Evolutionary conservation across 2,797 vertebrate species (phyloP).

Genomic region (Epinephelus awoara): DNA sequence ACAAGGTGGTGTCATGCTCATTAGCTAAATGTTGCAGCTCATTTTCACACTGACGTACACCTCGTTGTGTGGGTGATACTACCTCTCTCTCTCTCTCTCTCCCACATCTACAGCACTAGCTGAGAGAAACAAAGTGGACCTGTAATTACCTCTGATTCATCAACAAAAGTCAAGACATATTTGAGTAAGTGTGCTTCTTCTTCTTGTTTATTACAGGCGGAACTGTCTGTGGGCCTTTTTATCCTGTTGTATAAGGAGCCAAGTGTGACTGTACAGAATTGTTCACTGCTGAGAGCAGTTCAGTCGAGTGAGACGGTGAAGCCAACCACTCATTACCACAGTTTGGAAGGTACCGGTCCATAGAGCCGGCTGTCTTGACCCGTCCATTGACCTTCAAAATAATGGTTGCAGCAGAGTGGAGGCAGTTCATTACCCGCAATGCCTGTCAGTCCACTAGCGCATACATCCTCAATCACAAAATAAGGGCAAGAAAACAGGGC

Average conservation of each 20-base stretch:
- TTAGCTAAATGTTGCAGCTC: slow-evolving; percentile 68
- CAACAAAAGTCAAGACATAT: background rate
- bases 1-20: slow-evolving; percentile 86
- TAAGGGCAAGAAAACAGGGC: slow-evolving; percentile 58
- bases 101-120: background rate
- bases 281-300: slow-evolving; percentile 39
- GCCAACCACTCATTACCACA: slow-evolving; percentile 58
- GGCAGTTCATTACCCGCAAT: slow-evolving; percentile 70
- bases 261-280: slow-evolving; percentile 32
- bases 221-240: slow-evolving; percentile 22
- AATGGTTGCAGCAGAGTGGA: slow-evolving; percentile 58
- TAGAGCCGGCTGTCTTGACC: slow-evolving; percentile 52
- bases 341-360: slow-evolving; percentile 50
- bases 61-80: background rate
- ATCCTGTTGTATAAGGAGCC: slow-evolving; percentile 21
- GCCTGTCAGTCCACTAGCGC: slow-evolving; percentile 59
- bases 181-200: background rate
- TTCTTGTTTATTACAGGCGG: slow-evolving; percentile 18
- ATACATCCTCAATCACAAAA: slow-evolving; percentile 58
- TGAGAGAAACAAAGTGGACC: background rate
- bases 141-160: background rate
- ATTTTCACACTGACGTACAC: slow-evolving; percentile 36
- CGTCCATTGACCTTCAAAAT: slow-evolving; percentile 73
- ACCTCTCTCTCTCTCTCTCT: background rate
- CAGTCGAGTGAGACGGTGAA: slow-evolving; percentile 54